Evolutionary conservation across 2,113 vertebrate species (phyloP), one percentile per base, ranked within the genome.

Genomic region (Octodon degus): DNA sequence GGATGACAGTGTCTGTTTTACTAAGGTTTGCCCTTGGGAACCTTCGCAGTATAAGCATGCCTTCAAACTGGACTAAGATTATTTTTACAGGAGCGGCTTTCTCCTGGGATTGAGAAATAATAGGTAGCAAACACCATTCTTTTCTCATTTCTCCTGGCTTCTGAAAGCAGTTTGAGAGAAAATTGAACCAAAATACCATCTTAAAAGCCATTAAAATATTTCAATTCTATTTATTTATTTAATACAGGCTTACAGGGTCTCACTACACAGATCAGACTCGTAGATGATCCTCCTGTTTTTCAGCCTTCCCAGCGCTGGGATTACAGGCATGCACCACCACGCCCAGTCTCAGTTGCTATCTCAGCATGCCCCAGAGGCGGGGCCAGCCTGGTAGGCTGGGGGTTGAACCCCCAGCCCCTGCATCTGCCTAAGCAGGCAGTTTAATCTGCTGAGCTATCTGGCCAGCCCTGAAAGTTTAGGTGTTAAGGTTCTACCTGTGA

Each of bases 21-120:
- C 25, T 85, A 68, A 68, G 81, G 55, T 82, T 27, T 84, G 17
- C 60, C 40, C 7, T 3, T 76, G 25, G 92, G 77, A 84, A 86
- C 7, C 20, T 67, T 58, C 50, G 4, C 67, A 50, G 11, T 24
- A 10, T 62, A 65, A 65, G 89, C 30, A 90, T 80, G 65, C 16
- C 1, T 47, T 70, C 83, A 89, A 37, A 86, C 30, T 72, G 43
- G 5, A 20, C 40, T 63, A 63, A 74, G 79, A 76, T 58, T 88
- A n/a, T 53, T 83, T 95, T 82, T 62, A 47, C 4, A 80, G 63
- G 53, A 67, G 53, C 14, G 60, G 25, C 34, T 55, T 12, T 89
- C 76, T 68, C 67, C 62, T 94, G 34, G 95, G 83, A 40, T 74
- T 89, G n/a, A 91, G 32, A 90, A 83, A 82, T 86, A 74, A 63